Evolutionary conservation across 2,113 vertebrate species (phyloP), one percentile per base, ranked within the genome.

Genomic region (Narcine bancroftii): DNA sequence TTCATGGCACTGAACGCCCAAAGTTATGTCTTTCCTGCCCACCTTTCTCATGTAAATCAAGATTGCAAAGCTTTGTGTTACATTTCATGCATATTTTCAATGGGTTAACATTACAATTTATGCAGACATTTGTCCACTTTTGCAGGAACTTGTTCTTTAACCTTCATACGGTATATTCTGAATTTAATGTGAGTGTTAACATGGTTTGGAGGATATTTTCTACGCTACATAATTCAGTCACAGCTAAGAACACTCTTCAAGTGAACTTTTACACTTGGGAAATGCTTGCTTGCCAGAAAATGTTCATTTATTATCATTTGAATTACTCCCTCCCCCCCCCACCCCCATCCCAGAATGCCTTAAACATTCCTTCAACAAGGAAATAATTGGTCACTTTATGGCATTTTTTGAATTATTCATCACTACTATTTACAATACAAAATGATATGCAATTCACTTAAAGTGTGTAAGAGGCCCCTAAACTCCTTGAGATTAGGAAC

Each of bases 21-120:
- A 11, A 3, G 33, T 66, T 85, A 26, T 56, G 53, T 85, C 50
- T 60, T 36, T 85, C 33, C 33, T 87, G 17, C 7, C 81, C 2
- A 9, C 53, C n/a, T 63, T 87, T 87, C 56, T 63, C 53, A 63
- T 63, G 53, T 60, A 53, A 60, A 60, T 87, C 50, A 87, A 47
- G 53, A 60, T 60, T 87, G 53, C 81, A 87, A 87, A 87, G 53
- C 81, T 56, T n/a, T 33, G 36, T 60, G 79, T 11, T 2, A 63
- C 53, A 19, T 15, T 60, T 53, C 53, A 87, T 63, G 81, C 81
- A 87, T 60, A 87, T 87, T 36, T 87, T 87, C 79, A 60, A 42
- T 53, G 36, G 81, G 33, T 42, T 36, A 87, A 7, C 81, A n/a
- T 87, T 36, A 19, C 36, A 60, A 36, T 60, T 60, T 87, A 53